Evolutionary conservation across 2,888 invertebrate species (phyloP).

Genomic region (Diogma glabrata): DNA sequence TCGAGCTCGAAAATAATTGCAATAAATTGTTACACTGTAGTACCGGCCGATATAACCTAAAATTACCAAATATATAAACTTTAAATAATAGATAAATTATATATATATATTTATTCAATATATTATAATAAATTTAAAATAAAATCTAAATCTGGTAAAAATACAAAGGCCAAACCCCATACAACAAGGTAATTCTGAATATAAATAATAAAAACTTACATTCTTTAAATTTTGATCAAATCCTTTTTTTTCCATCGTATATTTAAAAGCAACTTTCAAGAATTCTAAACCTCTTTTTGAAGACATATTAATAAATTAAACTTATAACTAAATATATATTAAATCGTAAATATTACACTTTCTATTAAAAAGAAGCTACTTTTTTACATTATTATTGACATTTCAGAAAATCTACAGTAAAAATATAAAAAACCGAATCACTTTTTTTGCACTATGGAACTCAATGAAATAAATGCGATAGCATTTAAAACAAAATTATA

Average conservation of each 20-base stretch:
- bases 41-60: background rate
- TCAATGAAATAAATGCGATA: constrained; percentile 3
- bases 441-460: no score
- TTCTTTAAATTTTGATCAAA: constrained; percentile 38
- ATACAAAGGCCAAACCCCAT: no score
- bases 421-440: no score
- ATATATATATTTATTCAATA: background rate
- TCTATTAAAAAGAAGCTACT: no score
- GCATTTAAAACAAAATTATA: constrained; percentile 1
- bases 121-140: background rate
- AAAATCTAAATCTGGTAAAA: no score
- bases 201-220: constrained; percentile 30
- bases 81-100: no score
- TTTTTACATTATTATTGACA: no score
- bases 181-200: constrained; percentile 19
- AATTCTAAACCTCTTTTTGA: constrained; percentile 31
- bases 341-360: no score
- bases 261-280: constrained; percentile 32
- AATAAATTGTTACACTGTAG: background rate
- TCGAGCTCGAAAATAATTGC: no score
- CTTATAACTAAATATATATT: no score
- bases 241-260: constrained; percentile 28
- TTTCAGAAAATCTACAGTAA: no score
- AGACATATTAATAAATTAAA: no score
- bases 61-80: background rate